A percentile compares a stretch with the other conserved stretches of the same genome.
Evolutionary conservation across 2,797 vertebrate genomes (phyloP).

Genomic region (Chelonia mydas): DNA sequence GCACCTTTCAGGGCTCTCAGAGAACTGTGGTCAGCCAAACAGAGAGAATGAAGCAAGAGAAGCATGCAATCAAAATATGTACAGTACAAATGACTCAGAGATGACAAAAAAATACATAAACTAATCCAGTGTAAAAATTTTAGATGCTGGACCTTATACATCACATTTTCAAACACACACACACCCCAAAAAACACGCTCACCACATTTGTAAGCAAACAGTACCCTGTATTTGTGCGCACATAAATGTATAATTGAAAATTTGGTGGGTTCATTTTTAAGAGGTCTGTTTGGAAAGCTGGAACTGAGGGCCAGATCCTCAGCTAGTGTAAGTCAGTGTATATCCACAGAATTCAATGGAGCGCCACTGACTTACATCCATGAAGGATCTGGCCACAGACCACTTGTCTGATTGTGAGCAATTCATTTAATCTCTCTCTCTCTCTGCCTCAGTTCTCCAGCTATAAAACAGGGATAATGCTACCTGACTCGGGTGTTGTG

Average conservation of each 20-base stretch:
- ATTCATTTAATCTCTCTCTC: not conserved
- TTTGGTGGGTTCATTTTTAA: not conserved
- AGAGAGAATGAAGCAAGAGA: not conserved
- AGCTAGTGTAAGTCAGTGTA: not conserved
- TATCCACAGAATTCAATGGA: not conserved
- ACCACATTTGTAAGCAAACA: not conserved
- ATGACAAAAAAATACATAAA: not conserved
- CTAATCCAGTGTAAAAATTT: not conserved
- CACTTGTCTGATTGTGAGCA: not conserved
- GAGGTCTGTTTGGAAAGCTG: not conserved
- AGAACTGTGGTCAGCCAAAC: not conserved
- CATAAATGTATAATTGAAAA: not conserved
- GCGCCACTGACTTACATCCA: not conserved
- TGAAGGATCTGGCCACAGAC: not conserved
- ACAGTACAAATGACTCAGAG: not conserved
- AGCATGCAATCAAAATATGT: not conserved
- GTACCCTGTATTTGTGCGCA: not conserved
- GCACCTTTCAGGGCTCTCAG: conserved; percentile 4
- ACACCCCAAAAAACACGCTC: not conserved
- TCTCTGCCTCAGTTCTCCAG: not conserved
- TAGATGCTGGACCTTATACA: not conserved
- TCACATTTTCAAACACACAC: not conserved
- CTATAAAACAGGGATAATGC: not conserved
- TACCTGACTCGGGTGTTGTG: not conserved
- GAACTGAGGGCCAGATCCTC: not conserved